Percentiles rank a stretch among this genome's conserved stretches.
phyloP scores from a whole-genome alignment of 2,797 vertebrate genomes.

The Diplodus puntazzo region DNA sequence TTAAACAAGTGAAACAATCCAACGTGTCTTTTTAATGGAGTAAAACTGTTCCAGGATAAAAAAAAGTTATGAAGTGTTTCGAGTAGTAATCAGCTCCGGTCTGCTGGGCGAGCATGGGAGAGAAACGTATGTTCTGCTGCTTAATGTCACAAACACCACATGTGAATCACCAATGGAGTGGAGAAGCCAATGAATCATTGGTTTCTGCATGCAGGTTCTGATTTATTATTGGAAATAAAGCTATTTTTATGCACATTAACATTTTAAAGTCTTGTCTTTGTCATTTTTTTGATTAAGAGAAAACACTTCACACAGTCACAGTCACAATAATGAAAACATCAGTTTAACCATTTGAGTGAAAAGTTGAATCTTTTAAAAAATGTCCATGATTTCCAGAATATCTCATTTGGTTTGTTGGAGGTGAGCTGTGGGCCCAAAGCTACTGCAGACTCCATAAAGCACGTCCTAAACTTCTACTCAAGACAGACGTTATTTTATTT shows the following conservation, averaged over 20 bases:
- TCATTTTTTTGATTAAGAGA: neutral
- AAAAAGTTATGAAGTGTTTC: neutral
- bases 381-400: no score
- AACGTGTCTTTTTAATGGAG: neutral
- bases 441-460: no score
- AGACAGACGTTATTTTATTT: no score
- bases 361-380: no score
- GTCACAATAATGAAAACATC: no score
- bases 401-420: no score
- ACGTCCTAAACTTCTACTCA: no score
- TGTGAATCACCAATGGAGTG: constrained; percentile 80
- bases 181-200: constrained; percentile 84
- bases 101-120: constrained; percentile 60
- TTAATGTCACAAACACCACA: constrained; percentile 81
- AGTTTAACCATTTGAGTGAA: no score
- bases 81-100: constrained; percentile 26
- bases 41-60: neutral
- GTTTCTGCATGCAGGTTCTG: constrained; percentile 81
- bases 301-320: no score
- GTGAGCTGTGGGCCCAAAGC: no score
- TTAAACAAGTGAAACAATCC: neutral
- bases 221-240: constrained; percentile 86
- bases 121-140: constrained; percentile 83
- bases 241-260: constrained; percentile 87
- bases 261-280: constrained; percentile 39